Evolutionary conservation across 2,113 vertebrate genomes (phyloP), one percentile per base, ranked within the genome.

Genomic region (Capricornis sumatraensis): DNA sequence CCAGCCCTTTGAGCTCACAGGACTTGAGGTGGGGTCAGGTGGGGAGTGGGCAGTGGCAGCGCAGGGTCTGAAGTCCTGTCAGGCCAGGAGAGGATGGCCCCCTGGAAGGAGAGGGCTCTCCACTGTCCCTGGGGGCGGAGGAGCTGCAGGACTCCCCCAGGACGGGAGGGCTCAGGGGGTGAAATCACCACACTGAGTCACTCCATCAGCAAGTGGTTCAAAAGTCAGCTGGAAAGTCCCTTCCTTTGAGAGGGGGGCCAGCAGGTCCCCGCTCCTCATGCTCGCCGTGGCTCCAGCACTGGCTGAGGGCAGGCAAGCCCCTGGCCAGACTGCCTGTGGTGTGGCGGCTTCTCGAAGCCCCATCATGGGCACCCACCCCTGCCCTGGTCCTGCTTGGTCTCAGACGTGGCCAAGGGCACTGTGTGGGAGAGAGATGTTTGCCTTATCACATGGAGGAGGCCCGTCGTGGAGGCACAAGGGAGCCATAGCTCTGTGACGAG

Each of bases 371-470:
- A 6, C 9, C 36, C 25, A n/a, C 57, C 55, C 36, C 50, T 2
- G 2, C 0, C 53, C 21, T 11, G 1, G 6, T 19, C 36, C 62
- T n/a, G 13, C 16, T 16, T 7, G 2, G 11, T 7, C 64, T 43
- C 91, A 84, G 57, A 45, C 11, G 9, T 7, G 57, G 23, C 79
- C 13, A 8, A 30, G 25, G 5, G 43, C 15, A 28, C 5, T n/a
- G 43, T 17, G 1, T 11, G 5, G 12, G 64, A 15, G 23, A 33
- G 52, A 25, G 45, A 52, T 11, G 5, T 14, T 4, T 27, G 23
- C 50, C 9, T 15, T 4, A 2, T 9, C 36, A 1, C 0, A 30
- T 0, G 3, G 1, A 28, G 1, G 43, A 40, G 23, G 23, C 43
- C 40, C 21, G 17, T 8, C n/a, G 8, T 7, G 40, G 71, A 25